A percentile compares a stretch with the other conserved stretches of the same genome.
Conservation (phyloP, 2,888 invertebrate species). For the Luperina nickerlii region DNA sequence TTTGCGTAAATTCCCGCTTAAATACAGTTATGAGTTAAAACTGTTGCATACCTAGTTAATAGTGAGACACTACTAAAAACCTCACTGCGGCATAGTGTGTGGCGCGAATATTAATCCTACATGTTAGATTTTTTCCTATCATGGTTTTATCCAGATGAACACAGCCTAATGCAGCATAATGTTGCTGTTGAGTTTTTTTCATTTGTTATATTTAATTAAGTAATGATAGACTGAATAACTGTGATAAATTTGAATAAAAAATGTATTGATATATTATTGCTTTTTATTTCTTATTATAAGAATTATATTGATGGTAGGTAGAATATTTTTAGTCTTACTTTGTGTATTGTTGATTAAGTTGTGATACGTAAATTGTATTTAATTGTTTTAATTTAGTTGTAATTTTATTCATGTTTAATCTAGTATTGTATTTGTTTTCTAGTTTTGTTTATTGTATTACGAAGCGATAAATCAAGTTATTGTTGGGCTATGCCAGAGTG, state of each 20-base stretch:
- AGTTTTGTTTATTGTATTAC: background rate
- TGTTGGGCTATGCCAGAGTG: background rate
- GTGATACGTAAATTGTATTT: slow-evolving; percentile 1
- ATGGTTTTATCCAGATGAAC: background rate
- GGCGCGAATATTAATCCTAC: background rate
- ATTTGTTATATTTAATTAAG: slow-evolving; percentile 2
- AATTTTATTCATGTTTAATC: background rate
- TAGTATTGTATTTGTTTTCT: background rate
- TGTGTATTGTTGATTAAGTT: background rate
- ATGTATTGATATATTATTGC: slow-evolving; percentile 34
- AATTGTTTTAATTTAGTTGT: background rate
- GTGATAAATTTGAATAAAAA: slow-evolving; percentile 53
- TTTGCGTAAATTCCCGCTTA: background rate
- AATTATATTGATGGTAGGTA: background rate
- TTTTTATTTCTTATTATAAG: slow-evolving; percentile 54
- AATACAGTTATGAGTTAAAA: background rate
- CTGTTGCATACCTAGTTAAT: background rate
- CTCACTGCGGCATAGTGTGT: background rate
- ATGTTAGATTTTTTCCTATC: background rate
- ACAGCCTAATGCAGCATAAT: background rate
- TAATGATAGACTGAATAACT: slow-evolving; percentile 32
- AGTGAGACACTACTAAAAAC: background rate
- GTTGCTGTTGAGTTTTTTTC: background rate
- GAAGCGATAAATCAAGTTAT: background rate
- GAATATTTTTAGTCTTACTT: slow-evolving; percentile 2